These are phyloP conservation scores for Celastrina argiolus DNA, from an alignment of 2,888 invertebrate species.

Conservation along the genomic window DNA sequence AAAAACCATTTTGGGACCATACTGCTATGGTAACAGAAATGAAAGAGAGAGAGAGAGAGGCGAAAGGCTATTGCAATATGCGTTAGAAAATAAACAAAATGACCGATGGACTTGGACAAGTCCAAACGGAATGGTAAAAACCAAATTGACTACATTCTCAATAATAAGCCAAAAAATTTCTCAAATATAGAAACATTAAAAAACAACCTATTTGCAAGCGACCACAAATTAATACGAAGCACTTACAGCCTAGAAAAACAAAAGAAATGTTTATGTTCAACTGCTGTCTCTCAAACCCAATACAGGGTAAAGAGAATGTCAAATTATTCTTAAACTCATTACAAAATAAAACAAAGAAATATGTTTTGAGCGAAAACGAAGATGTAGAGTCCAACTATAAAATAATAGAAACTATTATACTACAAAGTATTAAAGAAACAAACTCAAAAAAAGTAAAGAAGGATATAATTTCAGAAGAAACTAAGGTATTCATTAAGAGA, in stretches of 20 bases:
- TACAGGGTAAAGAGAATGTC: not conserved
- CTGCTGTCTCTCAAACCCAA: not conserved
- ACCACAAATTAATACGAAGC: not conserved
- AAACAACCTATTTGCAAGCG: not conserved
- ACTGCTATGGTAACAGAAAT: slow-evolving; percentile 28
- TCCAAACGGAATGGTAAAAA: not conserved
- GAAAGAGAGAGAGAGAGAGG: slow-evolving; percentile 28
- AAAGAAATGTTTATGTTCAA: not conserved
- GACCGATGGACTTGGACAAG: not conserved
- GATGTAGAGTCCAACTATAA: not conserved
- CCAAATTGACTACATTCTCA: not conserved
- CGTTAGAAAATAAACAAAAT: slow-evolving; percentile 19
- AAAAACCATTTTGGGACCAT: slow-evolving; percentile 27
- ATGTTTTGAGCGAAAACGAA: not conserved
- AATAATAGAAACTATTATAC: not conserved
- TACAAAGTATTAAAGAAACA: not conserved
- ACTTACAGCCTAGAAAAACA: not conserved
- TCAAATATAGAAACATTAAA: not conserved
- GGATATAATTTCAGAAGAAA: not conserved
- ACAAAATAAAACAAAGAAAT: not conserved
- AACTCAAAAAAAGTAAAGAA: not conserved
- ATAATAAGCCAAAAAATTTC: not conserved
- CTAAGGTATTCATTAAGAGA: not conserved
- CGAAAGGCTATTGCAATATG: slow-evolving; percentile 33
- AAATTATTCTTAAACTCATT: not conserved